Percentiles rank a stretch among this genome's conserved stretches.
Evolutionary conservation across 2,113 vertebrate genomes (phyloP).

Genomic region (Spilogale gracilis): DNA sequence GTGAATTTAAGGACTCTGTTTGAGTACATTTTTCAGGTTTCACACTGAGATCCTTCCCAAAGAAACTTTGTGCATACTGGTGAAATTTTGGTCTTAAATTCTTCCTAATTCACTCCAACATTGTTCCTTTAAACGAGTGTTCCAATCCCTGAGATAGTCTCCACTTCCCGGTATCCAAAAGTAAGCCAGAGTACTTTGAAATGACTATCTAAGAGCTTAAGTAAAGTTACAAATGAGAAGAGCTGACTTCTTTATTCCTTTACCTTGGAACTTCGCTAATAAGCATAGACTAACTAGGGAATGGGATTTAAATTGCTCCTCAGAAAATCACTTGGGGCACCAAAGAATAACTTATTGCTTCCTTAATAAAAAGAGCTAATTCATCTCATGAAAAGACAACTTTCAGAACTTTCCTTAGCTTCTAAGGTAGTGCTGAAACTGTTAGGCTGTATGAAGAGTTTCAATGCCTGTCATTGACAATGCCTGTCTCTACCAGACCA

Average conservation of each 20-base stretch:
- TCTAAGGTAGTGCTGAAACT: not conserved
- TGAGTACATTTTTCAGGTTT: slow-evolving; percentile 35
- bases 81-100: slow-evolving; percentile 35
- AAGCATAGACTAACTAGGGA: not conserved
- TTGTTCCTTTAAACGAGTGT: slow-evolving; percentile 30
- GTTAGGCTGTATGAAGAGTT: not conserved
- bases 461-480: not conserved
- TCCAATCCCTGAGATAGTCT: slow-evolving; percentile 53
- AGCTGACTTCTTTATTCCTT: slow-evolving; percentile 11
- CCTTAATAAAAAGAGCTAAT: slow-evolving; percentile 34
- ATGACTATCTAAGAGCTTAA: slow-evolving; percentile 26
- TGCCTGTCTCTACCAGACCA: not conserved
- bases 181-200: slow-evolving; percentile 11
- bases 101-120: not conserved
- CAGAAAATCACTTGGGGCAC: slow-evolving; percentile 35
- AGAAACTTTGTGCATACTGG: not conserved
- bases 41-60: not conserved
- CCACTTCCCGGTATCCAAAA: slow-evolving; percentile 28
- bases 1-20: slow-evolving; percentile 14
- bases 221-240: slow-evolving; percentile 32
- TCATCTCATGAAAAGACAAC: not conserved
- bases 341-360: slow-evolving; percentile 3
- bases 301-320: slow-evolving; percentile 34
- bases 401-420: slow-evolving; percentile 24
- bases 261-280: not conserved